Conservation (phyloP, 2,113 vertebrate species). For the Equus przewalskii region DNA sequence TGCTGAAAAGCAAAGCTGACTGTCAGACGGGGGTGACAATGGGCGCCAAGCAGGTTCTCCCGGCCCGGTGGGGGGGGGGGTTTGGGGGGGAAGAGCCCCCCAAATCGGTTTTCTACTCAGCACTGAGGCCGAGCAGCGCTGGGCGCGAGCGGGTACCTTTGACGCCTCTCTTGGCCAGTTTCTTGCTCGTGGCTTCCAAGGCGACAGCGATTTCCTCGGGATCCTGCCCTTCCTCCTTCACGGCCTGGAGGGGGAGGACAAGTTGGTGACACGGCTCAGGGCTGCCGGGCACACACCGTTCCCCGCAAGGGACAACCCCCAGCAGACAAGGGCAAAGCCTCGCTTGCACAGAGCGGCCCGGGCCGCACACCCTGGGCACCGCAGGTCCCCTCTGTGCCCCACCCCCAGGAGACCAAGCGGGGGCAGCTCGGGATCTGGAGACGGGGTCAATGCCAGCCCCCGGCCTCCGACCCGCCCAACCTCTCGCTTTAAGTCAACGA, state of each 20-base stretch:
- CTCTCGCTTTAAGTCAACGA: not conserved
- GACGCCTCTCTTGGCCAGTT: slow-evolving; percentile 88
- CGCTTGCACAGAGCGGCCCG: not conserved
- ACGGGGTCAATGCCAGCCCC: not conserved
- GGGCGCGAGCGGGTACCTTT: slow-evolving; percentile 89
- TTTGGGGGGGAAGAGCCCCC: too few species aligned
- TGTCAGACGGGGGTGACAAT: not conserved
- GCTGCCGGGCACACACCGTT: not conserved
- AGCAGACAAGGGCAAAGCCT: not conserved
- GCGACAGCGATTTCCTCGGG: slow-evolving; percentile 92
- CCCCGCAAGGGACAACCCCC: not conserved
- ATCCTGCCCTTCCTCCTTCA: slow-evolving; percentile 96
- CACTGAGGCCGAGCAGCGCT: not conserved
- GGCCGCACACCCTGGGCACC: too few species aligned
- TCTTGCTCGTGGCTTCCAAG: slow-evolving; percentile 89
- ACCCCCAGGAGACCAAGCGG: not conserved
- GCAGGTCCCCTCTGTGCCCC: not conserved
- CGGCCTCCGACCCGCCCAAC: not conserved
- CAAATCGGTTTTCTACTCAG: too few species aligned
- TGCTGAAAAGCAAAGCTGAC: not conserved
- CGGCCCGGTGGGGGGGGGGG: too few species aligned
- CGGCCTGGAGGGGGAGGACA: slow-evolving; percentile 87
- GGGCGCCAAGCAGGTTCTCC: not conserved
- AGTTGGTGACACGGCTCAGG: not conserved
- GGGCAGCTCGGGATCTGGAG: not conserved